Percentiles rank a stretch among this genome's conserved stretches.
phyloP scores from a whole-genome alignment of 2,888 invertebrate genomes.

The Synergus gifuensis region DNA sequence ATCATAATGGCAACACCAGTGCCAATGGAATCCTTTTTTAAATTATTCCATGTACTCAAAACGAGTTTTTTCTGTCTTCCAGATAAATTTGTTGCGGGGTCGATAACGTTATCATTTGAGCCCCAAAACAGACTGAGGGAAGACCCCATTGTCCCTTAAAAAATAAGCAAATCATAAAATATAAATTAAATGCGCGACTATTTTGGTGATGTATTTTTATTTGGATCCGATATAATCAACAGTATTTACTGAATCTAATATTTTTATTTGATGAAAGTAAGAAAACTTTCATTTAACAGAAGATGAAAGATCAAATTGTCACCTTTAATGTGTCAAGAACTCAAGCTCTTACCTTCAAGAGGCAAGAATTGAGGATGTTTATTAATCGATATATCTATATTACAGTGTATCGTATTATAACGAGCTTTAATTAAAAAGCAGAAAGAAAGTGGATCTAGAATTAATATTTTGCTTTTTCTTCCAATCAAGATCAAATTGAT shows the following conservation, averaged over 20 bases:
- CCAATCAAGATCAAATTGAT: background rate
- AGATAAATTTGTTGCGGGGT: slow-evolving; percentile 77
- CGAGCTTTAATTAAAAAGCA: background rate
- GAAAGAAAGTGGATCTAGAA: background rate
- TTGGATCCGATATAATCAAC: background rate
- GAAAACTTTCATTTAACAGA: background rate
- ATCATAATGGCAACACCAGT: slow-evolving; percentile 77
- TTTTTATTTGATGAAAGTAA: background rate
- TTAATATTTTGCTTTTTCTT: background rate
- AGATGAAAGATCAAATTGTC: background rate
- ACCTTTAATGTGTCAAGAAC: slow-evolving; percentile 10
- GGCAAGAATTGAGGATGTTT: background rate
- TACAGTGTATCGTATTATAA: background rate
- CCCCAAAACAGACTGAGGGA: slow-evolving; percentile 65
- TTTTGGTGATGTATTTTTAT: background rate
- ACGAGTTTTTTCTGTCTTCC: slow-evolving; percentile 77
- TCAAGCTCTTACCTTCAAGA: background rate
- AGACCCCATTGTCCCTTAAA: slow-evolving; percentile 63
- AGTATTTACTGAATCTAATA: background rate
- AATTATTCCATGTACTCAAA: slow-evolving; percentile 77
- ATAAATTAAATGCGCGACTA: background rate
- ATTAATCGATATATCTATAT: slow-evolving; percentile 1
- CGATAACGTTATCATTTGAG: slow-evolving; percentile 66
- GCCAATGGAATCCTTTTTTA: slow-evolving; percentile 77
- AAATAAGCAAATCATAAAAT: background rate